These are phyloP conservation scores for Nomada ruficornis DNA, from an alignment of 2,888 invertebrate species.

Conservation along the genomic window DNA sequence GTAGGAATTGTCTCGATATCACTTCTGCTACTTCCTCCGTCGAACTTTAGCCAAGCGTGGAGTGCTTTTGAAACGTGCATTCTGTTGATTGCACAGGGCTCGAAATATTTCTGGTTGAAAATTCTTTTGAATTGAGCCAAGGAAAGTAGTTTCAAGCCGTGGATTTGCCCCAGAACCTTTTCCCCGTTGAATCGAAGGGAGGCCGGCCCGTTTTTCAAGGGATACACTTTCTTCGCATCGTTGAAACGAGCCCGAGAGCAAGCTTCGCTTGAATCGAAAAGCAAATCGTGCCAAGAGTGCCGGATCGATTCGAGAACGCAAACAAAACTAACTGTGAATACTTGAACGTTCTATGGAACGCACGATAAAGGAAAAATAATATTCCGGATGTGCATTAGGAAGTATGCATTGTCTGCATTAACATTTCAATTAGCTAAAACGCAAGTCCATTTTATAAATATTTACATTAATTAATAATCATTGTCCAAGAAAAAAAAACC, in stretches of 20 bases:
- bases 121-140: not conserved
- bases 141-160: not conserved
- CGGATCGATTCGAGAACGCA: not conserved
- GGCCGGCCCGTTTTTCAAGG: not conserved
- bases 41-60: too few relatives aligned
- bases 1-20: too few relatives aligned
- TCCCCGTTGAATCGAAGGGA: not conserved
- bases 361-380: not conserved
- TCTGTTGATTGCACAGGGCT: not conserved
- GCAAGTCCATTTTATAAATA: too few relatives aligned
- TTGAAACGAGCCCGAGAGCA: conserved; percentile 6
- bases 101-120: not conserved
- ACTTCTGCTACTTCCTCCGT: too few relatives aligned
- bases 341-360: not conserved
- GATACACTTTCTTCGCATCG: not conserved
- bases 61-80: not conserved
- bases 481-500: too few relatives aligned
- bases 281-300: conserved; percentile 14
- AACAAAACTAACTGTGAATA: not conserved
- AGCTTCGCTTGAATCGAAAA: not conserved
- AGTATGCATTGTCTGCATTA: too few relatives aligned
- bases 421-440: too few relatives aligned
- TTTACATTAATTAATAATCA: too few relatives aligned
- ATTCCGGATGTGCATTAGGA: not conserved
- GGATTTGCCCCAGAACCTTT: not conserved